Evolutionary conservation across 2,888 invertebrate species (phyloP), one percentile per base, ranked within the genome.

Genomic region (Drosophila villosipedis): DNA sequence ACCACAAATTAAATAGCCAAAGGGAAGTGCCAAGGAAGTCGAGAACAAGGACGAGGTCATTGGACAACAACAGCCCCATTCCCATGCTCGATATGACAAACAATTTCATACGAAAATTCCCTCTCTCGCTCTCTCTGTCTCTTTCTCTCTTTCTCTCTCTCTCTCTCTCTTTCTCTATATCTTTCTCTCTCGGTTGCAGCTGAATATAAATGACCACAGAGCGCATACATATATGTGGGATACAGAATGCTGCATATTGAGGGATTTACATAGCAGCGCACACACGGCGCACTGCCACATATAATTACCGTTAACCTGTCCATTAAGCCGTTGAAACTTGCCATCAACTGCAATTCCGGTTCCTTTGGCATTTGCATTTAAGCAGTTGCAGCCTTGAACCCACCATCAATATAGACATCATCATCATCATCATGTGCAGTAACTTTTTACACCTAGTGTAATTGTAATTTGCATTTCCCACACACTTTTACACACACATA

Each of bases 1-100:
- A 63, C 88, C 89, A 68, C 86, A 85, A 73, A 80, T 74, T 71
- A 83, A 84, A 89, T 85, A 80, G 58, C 80, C 75, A 78, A 71
- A 71, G 58, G 89, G 75, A 85, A 85, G 81, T 75, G 78, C 57
- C 76, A 72, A 82, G 71, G 69, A 65, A 79, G 79, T 67, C 79
- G 71, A 63, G 53, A 47, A 59, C 69, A 75, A 76, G 84, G 66
- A 75, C 78, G 65, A 52, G 65, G 75, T 73, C 74, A 71, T 39
- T 54, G 58, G 41, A 50, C 50, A 63, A 47, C 47, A 31, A 19
- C 31, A 22, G 19, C 41, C 22, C n/a, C 68, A 64, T 49, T 39
- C 12, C 28, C 19, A 25, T 35, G 52, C 64, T 22, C n/a, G 58
- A 50, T 19, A 6, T 28, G 60, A 57, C 39, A 57, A 57, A 66